Conservation (phyloP, 2,888 invertebrate genomes). For the Lacanobia wlatinum region DNA sequence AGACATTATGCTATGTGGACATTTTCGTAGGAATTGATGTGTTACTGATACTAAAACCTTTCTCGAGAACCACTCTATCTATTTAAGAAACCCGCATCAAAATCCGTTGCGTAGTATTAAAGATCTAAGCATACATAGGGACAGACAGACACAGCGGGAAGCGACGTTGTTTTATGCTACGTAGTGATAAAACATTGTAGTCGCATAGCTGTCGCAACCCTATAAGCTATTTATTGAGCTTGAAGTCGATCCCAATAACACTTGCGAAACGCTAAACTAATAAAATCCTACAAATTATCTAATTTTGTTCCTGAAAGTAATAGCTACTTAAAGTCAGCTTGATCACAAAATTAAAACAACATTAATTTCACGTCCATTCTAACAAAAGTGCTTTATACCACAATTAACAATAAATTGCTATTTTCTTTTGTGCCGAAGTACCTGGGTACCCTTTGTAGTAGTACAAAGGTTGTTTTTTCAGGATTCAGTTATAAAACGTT, state of each 20-base stretch:
- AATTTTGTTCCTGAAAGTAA: background rate
- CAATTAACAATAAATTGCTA: conserved; percentile 27
- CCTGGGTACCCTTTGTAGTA: background rate
- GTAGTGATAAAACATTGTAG: too few species aligned
- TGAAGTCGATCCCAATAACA: background rate
- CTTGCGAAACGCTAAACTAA: background rate
- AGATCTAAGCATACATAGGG: too few species aligned
- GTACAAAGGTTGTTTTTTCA: conserved; percentile 50
- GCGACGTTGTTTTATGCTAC: too few species aligned
- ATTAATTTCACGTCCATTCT: background rate
- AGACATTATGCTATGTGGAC: too few species aligned
- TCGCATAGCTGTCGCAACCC: too few species aligned
- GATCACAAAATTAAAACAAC: conserved; percentile 21
- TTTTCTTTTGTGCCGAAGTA: conserved; percentile 14
- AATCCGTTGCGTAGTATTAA: too few species aligned
- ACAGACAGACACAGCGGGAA: too few species aligned
- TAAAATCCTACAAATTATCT: background rate
- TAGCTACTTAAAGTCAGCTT: background rate
- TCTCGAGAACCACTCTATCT: too few species aligned
- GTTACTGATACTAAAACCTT: too few species aligned
- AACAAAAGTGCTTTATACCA: conserved; percentile 8
- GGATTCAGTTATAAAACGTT: conserved; percentile 45
- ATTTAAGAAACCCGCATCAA: too few species aligned
- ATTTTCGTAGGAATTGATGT: too few species aligned
- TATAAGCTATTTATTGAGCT: too few species aligned